Evolutionary conservation across 1,140 invertebrate species (phyloP).

Genomic region (Drosophila pseudoananassae): DNA sequence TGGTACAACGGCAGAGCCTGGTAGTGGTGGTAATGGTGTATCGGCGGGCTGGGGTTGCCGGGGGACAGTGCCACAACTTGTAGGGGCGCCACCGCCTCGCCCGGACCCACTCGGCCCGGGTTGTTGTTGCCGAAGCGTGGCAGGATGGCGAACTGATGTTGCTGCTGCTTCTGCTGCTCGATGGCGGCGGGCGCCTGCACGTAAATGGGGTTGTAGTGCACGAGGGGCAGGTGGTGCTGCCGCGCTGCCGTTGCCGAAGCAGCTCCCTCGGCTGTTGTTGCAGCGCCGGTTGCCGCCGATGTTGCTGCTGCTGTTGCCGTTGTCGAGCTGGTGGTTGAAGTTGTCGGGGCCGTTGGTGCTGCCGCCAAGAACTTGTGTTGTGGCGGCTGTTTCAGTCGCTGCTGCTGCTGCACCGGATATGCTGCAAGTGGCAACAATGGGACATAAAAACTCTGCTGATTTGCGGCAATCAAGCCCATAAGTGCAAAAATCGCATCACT

Average conservation of each 20-base stretch:
- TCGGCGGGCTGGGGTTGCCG: conserved; percentile 36
- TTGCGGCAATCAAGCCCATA: too few species aligned
- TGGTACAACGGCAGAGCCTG: conserved; percentile 55
- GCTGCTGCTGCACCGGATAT: conserved; percentile 60
- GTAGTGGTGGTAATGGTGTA: conserved; percentile 66
- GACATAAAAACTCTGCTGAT: not conserved
- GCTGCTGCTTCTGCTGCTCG: conserved; percentile 55
- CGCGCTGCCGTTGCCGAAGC: conserved; percentile 37
- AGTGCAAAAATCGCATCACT: not conserved
- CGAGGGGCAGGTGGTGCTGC: conserved; percentile 57
- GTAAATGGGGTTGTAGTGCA: conserved; percentile 76
- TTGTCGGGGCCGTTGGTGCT: conserved; percentile 41
- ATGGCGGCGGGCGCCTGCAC: conserved; percentile 56
- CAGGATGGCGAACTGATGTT: conserved; percentile 74
- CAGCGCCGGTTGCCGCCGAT: conserved; percentile 16
- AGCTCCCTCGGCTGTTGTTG: conserved; percentile 30
- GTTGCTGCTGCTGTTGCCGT: conserved; percentile 17
- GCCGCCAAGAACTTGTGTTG: conserved; percentile 48
- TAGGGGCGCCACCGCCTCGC: conserved; percentile 58
- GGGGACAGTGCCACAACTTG: conserved; percentile 71
- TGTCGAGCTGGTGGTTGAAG: conserved; percentile 27
- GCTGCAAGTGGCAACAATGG: conserved; percentile 41
- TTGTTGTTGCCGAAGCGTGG: conserved; percentile 76
- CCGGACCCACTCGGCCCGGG: conserved; percentile 37
- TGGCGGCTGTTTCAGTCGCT: conserved; percentile 39